phyloP scores from a whole-genome alignment of 2,888 invertebrate species.

The Andrena hattorfiana region DNA sequence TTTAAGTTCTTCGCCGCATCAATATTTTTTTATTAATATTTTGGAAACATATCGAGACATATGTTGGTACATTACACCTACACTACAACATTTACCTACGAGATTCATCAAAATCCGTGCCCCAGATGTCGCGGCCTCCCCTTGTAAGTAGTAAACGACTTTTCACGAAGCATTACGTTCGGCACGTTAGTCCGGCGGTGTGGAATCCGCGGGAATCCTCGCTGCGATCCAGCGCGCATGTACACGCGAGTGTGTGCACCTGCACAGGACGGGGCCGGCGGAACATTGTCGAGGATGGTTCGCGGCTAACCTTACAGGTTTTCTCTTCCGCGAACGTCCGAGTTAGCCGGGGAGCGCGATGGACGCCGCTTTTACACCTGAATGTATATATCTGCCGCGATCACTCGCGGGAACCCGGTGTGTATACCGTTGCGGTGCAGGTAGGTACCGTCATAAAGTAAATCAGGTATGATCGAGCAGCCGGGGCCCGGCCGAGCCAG shows the following conservation, averaged over 20 bases:
- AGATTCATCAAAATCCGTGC: not conserved
- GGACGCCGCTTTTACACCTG: conserved; percentile 67
- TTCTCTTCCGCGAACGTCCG: conserved; percentile 66
- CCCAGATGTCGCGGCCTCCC: not conserved
- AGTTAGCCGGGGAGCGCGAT: conserved; percentile 38
- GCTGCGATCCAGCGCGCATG: not conserved
- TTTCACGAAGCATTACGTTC: conserved; percentile 18
- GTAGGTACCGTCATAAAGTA: conserved; percentile 68
- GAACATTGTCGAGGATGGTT: conserved; percentile 55
- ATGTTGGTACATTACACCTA: too few relatives aligned
- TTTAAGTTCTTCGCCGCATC: not conserved
- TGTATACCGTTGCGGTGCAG: conserved; percentile 57
- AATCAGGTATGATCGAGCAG: conserved; percentile 69
- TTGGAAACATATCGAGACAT: too few relatives aligned
- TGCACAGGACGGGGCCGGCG: conserved; percentile 45
- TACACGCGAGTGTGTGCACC: conserved; percentile 47
- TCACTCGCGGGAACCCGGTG: conserved; percentile 59
- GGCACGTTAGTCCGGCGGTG: conserved; percentile 30
- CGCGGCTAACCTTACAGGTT: conserved; percentile 61
- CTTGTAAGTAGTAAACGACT: not conserved
- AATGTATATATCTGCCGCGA: conserved; percentile 62
- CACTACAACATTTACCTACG: not conserved
- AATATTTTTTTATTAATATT: too few relatives aligned
- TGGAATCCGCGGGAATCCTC: conserved; percentile 34
- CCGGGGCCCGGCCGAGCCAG: conserved; percentile 56